phyloP scores from a whole-genome alignment of 2,797 vertebrate species.

The Poecilia velifera region DNA sequence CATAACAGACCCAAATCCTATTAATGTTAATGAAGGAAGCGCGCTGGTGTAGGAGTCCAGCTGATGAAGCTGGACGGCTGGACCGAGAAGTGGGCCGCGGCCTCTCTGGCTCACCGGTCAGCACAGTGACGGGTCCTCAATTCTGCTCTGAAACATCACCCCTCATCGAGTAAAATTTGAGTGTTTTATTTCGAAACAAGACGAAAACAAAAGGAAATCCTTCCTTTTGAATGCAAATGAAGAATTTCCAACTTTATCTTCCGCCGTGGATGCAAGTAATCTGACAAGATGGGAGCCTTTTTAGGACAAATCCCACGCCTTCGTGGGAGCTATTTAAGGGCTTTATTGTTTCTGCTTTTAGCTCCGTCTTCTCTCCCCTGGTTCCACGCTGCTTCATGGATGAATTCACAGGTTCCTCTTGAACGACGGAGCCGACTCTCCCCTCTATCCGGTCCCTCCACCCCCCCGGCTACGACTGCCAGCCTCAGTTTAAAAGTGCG shows the following conservation, averaged over 20 bases:
- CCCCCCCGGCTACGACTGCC: slow-evolving; percentile 61
- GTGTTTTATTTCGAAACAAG: neutral
- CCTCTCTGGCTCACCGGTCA: slow-evolving; percentile 22
- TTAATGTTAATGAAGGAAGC: slow-evolving; percentile 75
- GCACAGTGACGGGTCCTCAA: slow-evolving; percentile 26
- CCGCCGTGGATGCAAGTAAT: slow-evolving; percentile 2
- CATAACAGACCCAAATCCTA: slow-evolving; percentile 77
- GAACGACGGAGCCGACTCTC: slow-evolving; percentile 3
- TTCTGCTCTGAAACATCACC: slow-evolving; percentile 27
- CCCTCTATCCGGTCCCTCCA: slow-evolving; percentile 36
- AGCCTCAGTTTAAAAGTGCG: slow-evolving; percentile 65
- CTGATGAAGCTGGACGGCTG: slow-evolving; percentile 47
- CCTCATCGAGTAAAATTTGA: slow-evolving; percentile 30
- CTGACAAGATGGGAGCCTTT: neutral
- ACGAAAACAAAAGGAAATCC: slow-evolving; percentile 18
- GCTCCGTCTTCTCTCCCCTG: neutral
- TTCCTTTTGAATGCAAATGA: slow-evolving; percentile 39
- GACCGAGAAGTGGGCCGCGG: slow-evolving; percentile 29
- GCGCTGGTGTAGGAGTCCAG: slow-evolving; percentile 58
- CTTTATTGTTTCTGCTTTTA: slow-evolving; percentile 11
- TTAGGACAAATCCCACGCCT: slow-evolving; percentile 16
- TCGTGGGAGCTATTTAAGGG: slow-evolving; percentile 9
- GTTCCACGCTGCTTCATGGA: slow-evolving; percentile 30
- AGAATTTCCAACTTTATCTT: slow-evolving; percentile 9
- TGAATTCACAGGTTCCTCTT: slow-evolving; percentile 47